Conservation (phyloP, 2,113 vertebrate genomes). For the Haemorhous mexicanus region DNA sequence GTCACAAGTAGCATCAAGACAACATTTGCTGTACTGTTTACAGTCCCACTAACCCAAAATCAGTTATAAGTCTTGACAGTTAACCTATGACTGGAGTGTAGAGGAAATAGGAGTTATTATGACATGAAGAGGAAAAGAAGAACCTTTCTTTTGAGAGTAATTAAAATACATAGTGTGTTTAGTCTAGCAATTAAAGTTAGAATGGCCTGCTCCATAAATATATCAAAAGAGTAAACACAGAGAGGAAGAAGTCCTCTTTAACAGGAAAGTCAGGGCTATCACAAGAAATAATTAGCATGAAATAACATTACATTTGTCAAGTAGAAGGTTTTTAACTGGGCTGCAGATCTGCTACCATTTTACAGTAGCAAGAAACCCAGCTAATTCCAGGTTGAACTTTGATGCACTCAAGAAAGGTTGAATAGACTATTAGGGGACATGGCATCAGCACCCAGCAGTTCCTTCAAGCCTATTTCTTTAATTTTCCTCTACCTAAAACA, state of each 20-base stretch:
- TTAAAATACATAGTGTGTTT: neutral
- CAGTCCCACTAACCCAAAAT: neutral
- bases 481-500: neutral
- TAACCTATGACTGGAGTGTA: neutral
- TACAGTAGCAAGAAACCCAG: constrained; percentile 1
- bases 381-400: neutral
- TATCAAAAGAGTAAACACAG: neutral
- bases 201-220: neutral
- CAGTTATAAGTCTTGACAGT: neutral
- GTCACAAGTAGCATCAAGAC: neutral
- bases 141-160: neutral
- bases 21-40: neutral
- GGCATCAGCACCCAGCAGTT: neutral
- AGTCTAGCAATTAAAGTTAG: constrained; percentile 8
- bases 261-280: neutral
- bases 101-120: neutral
- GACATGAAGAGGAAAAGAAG: neutral
- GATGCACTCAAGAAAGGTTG: neutral
- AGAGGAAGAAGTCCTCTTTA: neutral
- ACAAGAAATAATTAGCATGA: constrained; percentile 1
- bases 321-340: neutral
- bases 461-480: neutral
- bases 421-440: neutral
- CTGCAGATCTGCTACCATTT: neutral
- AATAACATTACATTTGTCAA: neutral